These are phyloP conservation scores for Doris montereyensis DNA, from an alignment of 2,888 invertebrate species.

Conservation along the genomic window DNA sequence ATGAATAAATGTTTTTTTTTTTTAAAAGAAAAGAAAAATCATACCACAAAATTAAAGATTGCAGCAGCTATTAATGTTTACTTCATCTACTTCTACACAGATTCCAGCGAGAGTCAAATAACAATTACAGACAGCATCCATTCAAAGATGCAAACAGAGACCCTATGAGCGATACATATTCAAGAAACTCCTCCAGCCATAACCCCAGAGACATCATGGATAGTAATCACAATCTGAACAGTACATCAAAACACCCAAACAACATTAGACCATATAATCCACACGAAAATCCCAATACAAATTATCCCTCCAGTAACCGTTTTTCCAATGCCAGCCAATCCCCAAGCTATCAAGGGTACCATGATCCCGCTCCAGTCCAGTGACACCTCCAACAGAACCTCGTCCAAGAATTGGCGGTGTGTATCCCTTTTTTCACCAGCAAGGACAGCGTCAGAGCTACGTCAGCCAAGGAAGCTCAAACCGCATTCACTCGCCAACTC, in stretches of 20 bases:
- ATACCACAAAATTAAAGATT: too few species aligned
- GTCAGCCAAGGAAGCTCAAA: neutral
- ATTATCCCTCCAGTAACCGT: neutral
- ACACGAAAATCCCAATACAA: neutral
- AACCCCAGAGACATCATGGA: neutral
- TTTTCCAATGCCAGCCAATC: neutral
- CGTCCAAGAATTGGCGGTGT: neutral
- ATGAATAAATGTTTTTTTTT: too few species aligned
- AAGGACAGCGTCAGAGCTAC: conserved; percentile 2
- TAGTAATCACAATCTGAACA: neutral
- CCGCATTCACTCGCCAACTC: too few species aligned
- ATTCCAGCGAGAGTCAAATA: conserved; percentile 47
- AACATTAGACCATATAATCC: neutral
- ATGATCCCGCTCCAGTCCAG: conserved; percentile 27
- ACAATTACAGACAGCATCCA: conserved; percentile 38
- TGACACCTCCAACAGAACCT: neutral
- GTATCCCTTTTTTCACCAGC: neutral
- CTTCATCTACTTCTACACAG: conserved; percentile 14
- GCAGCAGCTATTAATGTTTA: too few species aligned
- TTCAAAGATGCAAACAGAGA: conserved; percentile 8
- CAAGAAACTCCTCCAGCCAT: neutral
- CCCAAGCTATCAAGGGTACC: conserved; percentile 21
- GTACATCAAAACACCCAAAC: neutral
- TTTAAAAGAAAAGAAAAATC: too few species aligned
- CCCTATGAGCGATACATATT: neutral